A percentile compares a stretch with the other conserved stretches of the same genome.
These are phyloP conservation scores for Ptyas mucosa DNA, from an alignment of 2,113 vertebrate species.

Conservation along the genomic window DNA sequence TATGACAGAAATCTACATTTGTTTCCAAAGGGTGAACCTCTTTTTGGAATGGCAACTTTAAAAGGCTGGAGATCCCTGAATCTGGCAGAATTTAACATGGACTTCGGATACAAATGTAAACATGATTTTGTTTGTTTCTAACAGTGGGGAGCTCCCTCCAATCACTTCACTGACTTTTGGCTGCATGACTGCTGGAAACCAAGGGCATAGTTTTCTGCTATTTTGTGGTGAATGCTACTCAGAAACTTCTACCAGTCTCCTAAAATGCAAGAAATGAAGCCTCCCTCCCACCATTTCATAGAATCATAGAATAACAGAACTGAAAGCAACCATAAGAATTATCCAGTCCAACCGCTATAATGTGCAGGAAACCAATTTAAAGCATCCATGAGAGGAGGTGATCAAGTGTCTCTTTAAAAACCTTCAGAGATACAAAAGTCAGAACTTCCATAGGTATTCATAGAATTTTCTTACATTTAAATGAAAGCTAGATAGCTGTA, in stretches of 20 bases:
- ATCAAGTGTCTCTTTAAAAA: neutral
- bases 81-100: constrained; percentile 28
- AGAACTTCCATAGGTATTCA: neutral
- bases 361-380: neutral
- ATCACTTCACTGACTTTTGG: neutral
- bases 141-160: neutral
- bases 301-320: neutral
- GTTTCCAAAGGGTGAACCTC: constrained; percentile 18
- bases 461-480: neutral
- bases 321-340: neutral
- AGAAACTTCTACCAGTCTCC: neutral
- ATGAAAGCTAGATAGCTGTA: neutral
- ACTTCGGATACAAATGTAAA: constrained; percentile 5
- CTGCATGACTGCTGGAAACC: neutral
- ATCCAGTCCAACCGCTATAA: neutral
- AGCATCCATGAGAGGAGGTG: neutral
- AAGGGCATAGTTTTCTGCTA: neutral
- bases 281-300: neutral
- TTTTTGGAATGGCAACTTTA: constrained; percentile 25
- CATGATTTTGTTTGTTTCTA: neutral
- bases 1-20: constrained; percentile 22
- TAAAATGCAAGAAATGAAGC: neutral
- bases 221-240: neutral
- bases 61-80: constrained; percentile 4
- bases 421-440: neutral